phyloP scores from a whole-genome alignment of 2,797 vertebrate species.

The Yasuhikotakia modesta region DNA sequence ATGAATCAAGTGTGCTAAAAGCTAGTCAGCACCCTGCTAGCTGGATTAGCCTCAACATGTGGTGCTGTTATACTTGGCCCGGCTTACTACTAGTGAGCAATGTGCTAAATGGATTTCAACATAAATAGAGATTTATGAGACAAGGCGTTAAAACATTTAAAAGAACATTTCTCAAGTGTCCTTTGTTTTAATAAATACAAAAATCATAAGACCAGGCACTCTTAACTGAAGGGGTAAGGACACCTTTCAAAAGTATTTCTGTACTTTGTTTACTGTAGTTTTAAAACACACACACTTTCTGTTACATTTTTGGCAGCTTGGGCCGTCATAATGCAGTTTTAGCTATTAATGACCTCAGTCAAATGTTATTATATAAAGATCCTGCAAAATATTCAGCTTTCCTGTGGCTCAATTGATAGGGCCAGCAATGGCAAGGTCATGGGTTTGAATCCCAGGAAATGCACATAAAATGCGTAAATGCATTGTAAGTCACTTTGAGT shows the following conservation, averaged over 20 bases:
- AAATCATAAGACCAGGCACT: constrained; percentile 18
- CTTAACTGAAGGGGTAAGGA: constrained; percentile 39
- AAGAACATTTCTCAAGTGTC: constrained; percentile 60
- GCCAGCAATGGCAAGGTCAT: too few species aligned
- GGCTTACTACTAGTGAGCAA: constrained; percentile 62
- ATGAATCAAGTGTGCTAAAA: constrained; percentile 56
- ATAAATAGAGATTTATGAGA: constrained; percentile 71
- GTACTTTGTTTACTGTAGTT: not conserved
- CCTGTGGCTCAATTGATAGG: too few species aligned
- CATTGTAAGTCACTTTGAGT: too few species aligned
- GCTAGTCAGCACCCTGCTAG: constrained; percentile 61
- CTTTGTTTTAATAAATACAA: constrained; percentile 44
- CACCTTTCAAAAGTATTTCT: constrained; percentile 31
- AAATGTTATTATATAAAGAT: too few species aligned
- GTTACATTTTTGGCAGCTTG: not conserved
- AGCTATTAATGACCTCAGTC: not conserved
- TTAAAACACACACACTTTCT: constrained; percentile 1
- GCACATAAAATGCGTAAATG: too few species aligned
- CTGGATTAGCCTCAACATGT: constrained; percentile 51
- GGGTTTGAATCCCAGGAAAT: too few species aligned
- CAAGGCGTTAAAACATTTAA: constrained; percentile 62
- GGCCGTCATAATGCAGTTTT: not conserved
- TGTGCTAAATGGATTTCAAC: constrained; percentile 74
- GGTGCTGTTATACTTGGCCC: constrained; percentile 62
- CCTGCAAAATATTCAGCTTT: too few species aligned